Evolutionary conservation across 2,888 invertebrate species (phyloP), one percentile per base, ranked within the genome.

Genomic region (Eumacrocentrus americanus): DNA sequence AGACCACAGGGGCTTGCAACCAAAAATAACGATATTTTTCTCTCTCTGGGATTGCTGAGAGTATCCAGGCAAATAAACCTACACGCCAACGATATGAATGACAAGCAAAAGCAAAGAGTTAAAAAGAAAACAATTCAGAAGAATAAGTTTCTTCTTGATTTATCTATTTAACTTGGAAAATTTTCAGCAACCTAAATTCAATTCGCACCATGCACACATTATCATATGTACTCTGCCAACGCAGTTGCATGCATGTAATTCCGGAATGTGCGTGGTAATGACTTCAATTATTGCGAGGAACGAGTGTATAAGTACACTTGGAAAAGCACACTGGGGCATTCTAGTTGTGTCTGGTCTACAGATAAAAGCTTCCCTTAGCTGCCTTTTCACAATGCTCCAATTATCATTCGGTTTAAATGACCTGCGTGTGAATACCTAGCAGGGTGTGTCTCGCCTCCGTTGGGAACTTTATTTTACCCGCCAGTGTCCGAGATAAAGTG

Each of bases 361-460:
- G n/a, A n/a, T 40, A 12, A 47, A 54, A 57, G 51, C 40, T 59
- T 25, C 58, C 59, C 53, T 61, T 54, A 54, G 50, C 44, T 53
- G 46, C 46, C 48, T 60, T 47, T 42, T 23, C 40, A 54, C 56
- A 60, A 46, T 60, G 50, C 62, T 65, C 64, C 62, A 67, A 67
- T 67, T 64, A 67, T 65, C 62, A 58, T 53, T 54, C 60, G 38
- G 64, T 58, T 62, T 60, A 61, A 65, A 61, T 61, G 67, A 64
- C 60, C 58, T 59, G 60, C 57, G 59, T 37, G 52, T 62, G 51
- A 6, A 7, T 40, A 42, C 42, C 18, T 11, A 42, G 16, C 52
- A 61, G 67, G 67, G 67, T 65, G 67, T 67, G 67, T 65, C n/a
- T n/a, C 67, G 63, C 55, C 61, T 63, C 64, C 61, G 65, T 62